Conservation (phyloP, 2,797 vertebrate species). For the Strix occidentalis region DNA sequence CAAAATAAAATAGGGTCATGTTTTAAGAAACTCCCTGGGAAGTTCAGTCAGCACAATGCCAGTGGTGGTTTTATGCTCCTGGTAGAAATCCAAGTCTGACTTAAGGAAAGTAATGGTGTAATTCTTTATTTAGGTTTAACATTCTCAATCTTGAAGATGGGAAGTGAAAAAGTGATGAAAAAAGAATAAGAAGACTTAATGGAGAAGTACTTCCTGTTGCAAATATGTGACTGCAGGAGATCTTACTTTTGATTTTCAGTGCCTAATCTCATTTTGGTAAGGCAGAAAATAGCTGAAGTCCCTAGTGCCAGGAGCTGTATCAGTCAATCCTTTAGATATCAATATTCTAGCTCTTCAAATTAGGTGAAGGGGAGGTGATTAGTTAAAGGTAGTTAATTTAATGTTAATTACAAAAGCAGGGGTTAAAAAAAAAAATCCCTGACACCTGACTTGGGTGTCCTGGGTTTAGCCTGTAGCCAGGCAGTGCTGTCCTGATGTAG, state of each 20-base stretch:
- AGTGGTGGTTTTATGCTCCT: not conserved
- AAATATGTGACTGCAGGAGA: not conserved
- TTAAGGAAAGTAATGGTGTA: not conserved
- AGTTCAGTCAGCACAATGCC: not conserved
- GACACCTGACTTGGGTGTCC: no score
- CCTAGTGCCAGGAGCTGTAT: not conserved
- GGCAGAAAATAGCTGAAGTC: not conserved
- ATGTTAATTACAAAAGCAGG: not conserved
- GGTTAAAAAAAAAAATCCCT: not conserved
- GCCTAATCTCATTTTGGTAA: not conserved
- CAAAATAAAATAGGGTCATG: not conserved
- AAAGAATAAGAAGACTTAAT: not conserved
- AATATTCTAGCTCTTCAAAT: not conserved
- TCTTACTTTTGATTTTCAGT: not conserved
- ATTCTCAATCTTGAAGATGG: fast-evolving
- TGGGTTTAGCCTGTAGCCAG: not conserved
- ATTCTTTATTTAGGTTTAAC: not conserved
- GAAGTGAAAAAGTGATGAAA: not conserved
- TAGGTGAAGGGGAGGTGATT: not conserved
- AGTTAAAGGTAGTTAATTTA: not conserved
- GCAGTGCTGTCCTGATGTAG: not conserved
- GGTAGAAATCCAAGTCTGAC: not conserved
- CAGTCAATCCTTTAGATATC: not conserved
- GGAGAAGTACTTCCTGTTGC: not conserved
- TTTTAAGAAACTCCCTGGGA: not conserved